phyloP scores from a whole-genome alignment of 2,888 invertebrate species.

The Bellardia pandia region DNA sequence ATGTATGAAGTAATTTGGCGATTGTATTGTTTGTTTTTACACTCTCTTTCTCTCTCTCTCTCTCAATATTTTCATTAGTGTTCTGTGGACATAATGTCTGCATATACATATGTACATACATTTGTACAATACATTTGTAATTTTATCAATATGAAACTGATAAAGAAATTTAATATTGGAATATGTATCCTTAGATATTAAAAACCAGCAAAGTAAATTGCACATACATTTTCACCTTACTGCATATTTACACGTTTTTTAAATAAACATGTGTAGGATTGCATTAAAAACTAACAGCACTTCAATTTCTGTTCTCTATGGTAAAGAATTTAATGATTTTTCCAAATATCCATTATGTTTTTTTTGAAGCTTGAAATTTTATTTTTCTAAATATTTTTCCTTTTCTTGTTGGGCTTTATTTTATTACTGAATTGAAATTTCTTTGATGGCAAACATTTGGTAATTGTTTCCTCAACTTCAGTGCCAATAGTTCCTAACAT shows the following conservation, averaged over 20 bases:
- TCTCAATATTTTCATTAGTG: not conserved
- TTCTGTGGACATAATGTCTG: not conserved
- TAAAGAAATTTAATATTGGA: not conserved
- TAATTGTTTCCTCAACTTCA: conserved; percentile 1
- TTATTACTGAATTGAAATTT: not conserved
- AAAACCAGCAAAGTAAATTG: not conserved
- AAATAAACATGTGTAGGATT: not conserved
- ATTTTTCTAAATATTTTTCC: not conserved
- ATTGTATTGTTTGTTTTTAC: not conserved
- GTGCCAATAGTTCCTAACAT: no score
- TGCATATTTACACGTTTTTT: not conserved
- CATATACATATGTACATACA: not conserved
- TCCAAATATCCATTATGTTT: not conserved
- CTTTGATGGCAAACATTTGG: not conserved
- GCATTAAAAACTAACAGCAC: not conserved
- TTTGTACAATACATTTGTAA: not conserved
- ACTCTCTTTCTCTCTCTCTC: no score
- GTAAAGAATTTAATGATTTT: not conserved
- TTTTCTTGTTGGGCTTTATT: not conserved
- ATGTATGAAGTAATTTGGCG: not conserved
- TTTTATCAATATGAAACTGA: not conserved
- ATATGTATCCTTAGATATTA: conserved; percentile 5
- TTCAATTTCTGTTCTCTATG: not conserved
- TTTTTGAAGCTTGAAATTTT: not conserved
- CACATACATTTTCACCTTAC: not conserved